Conservation (phyloP, 2,797 vertebrate genomes). For the Liparis tanakae region DNA sequence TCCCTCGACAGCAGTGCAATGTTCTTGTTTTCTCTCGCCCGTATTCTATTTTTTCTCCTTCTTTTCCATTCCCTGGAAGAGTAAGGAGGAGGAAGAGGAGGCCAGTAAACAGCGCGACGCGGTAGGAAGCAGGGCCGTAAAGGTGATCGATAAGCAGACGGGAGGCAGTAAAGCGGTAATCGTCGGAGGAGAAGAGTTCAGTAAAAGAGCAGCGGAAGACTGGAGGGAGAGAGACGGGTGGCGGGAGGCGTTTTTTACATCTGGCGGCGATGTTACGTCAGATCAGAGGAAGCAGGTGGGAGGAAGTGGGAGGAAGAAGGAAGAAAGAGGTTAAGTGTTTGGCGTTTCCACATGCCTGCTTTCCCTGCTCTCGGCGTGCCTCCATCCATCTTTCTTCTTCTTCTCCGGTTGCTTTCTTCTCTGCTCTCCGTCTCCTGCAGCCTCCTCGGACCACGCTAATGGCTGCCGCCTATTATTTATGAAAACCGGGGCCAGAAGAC, state of each 20-base stretch:
- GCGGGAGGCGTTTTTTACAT: slow-evolving; percentile 61
- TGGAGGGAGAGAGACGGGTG: slow-evolving; percentile 44
- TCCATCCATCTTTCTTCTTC: slow-evolving; percentile 38
- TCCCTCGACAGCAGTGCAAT: slow-evolving; percentile 5
- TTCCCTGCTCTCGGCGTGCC: slow-evolving; percentile 46
- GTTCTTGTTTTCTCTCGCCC: slow-evolving; percentile 10
- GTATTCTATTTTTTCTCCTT: background rate
- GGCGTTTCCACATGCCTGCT: slow-evolving; percentile 45
- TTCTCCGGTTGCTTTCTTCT: slow-evolving; percentile 17
- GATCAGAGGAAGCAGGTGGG: slow-evolving; percentile 65
- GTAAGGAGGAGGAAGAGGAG: slow-evolving; percentile 12
- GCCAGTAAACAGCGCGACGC: slow-evolving; percentile 34
- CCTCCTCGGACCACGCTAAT: slow-evolving; percentile 52
- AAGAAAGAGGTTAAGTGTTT: slow-evolving; percentile 65
- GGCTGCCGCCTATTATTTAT: slow-evolving; percentile 64
- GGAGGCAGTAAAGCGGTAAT: slow-evolving; percentile 54
- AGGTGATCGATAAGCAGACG: slow-evolving; percentile 55
- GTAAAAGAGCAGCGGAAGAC: slow-evolving; percentile 49
- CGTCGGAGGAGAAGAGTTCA: slow-evolving; percentile 45
- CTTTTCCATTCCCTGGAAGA: slow-evolving; percentile 17
- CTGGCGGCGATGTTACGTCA: slow-evolving; percentile 57
- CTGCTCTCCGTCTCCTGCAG: slow-evolving; percentile 26
- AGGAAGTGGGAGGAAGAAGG: slow-evolving; percentile 42
- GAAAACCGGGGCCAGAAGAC: slow-evolving; percentile 57
- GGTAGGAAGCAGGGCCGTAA: slow-evolving; percentile 33